Conservation (phyloP, 2,888 invertebrate genomes). For the Antheraea yamamai region DNA sequence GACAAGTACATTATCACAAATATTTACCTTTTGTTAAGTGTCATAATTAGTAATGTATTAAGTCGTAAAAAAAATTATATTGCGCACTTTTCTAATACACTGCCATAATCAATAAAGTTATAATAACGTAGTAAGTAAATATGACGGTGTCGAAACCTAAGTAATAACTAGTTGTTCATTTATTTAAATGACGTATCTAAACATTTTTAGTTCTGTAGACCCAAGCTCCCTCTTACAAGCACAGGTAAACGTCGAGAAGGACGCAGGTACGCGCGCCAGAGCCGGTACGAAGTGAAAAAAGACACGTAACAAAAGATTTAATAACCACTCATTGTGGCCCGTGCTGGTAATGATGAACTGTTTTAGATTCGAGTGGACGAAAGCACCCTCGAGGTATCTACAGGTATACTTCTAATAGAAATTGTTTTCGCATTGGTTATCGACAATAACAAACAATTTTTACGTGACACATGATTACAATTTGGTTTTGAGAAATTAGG, state of each 20-base stretch:
- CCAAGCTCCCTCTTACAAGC: constrained; percentile 57
- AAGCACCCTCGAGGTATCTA: constrained; percentile 7
- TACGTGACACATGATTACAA: background rate
- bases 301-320: constrained; percentile 71
- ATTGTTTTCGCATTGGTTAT: background rate
- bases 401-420: background rate
- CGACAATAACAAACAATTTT: background rate
- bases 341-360: constrained; percentile 37
- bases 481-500: background rate
- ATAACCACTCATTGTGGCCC: constrained; percentile 65
- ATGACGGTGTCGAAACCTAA: background rate
- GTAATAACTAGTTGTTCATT: background rate
- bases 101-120: background rate
- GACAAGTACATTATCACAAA: background rate
- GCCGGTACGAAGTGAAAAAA: constrained; percentile 40
- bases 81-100: background rate
- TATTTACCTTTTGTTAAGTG: background rate
- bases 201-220: constrained; percentile 40
- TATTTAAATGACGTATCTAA: constrained; percentile 42
- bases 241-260: constrained; percentile 69
- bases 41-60: background rate
- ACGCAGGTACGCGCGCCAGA: constrained; percentile 71
- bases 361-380: constrained; percentile 19
- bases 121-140: background rate
- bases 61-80: background rate